phyloP scores from a whole-genome alignment of 2,113 vertebrate species.

The Penelope pileata region DNA sequence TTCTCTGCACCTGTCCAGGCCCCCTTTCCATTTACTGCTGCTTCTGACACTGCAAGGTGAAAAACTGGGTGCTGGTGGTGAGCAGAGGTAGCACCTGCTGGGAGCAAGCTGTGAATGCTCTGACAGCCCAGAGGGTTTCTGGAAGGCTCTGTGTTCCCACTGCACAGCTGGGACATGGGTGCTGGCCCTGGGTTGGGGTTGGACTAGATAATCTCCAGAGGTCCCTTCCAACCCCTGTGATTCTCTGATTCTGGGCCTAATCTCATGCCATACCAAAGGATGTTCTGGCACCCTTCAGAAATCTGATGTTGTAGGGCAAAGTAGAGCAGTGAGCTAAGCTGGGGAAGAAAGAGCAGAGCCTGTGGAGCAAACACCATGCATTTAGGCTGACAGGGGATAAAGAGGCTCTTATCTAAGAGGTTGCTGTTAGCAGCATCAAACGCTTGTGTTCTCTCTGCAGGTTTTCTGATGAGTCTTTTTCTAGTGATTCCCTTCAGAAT shows the following conservation, averaged over 20 bases:
- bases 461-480: not conserved
- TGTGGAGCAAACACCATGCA: conserved; percentile 4
- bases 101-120: not conserved
- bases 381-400: conserved; percentile 29
- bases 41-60: not conserved
- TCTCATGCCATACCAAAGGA: not conserved
- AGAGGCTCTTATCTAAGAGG: conserved; percentile 37
- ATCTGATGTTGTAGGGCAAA: not conserved
- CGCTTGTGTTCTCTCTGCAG: conserved; percentile 31
- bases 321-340: not conserved
- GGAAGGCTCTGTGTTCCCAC: not conserved
- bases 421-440: conserved; percentile 11
- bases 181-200: not conserved
- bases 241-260: not conserved
- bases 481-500: conserved; percentile 8
- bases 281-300: conserved; percentile 26
- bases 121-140: not conserved
- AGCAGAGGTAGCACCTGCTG: not conserved
- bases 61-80: not conserved
- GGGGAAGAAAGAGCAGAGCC: conserved; percentile 14
- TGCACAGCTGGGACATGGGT: not conserved
- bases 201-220: not conserved
- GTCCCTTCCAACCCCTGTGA: not conserved
- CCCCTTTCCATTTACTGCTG: not conserved
- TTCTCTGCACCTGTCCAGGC: not conserved